Evolutionary conservation across 92 coral and sea anemone species (phyloP).

Genomic region (Bergia sp.): DNA sequence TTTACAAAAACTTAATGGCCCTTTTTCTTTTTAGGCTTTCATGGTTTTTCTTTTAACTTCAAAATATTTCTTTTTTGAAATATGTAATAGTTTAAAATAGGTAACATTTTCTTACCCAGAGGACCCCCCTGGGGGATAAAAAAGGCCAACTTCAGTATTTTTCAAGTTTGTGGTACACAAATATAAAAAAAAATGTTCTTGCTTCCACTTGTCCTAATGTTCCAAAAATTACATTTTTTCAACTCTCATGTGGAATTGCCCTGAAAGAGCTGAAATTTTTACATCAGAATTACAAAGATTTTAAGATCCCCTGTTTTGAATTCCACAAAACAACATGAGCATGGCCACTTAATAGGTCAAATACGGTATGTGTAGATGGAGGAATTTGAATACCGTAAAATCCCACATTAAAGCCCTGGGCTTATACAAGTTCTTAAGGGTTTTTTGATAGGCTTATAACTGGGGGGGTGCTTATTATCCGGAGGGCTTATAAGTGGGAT

Average conservation of each 20-base stretch:
- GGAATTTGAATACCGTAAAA: no score
- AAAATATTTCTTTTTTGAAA: constrained; percentile 5
- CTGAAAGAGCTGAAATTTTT: not conserved
- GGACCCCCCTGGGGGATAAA: not conserved
- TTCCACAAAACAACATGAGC: no score
- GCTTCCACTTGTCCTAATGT: not conserved
- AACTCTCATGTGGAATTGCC: constrained; percentile 13
- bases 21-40: constrained; percentile 5
- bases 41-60: constrained; percentile 9
- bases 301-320: no score
- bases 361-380: no score
- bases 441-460: no score
- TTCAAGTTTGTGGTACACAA: constrained; percentile 2
- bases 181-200: constrained; percentile 8
- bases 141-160: not conserved
- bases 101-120: not conserved
- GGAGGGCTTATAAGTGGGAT: no score
- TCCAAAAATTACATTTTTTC: constrained; percentile 5
- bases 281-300: no score
- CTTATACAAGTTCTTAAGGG: no score
- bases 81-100: not conserved
- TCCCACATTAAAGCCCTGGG: no score
- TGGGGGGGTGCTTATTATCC: no score
- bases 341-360: no score
- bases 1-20: not conserved